Conservation (phyloP, 2,113 vertebrate species). For the Eonycteris spelaea region DNA sequence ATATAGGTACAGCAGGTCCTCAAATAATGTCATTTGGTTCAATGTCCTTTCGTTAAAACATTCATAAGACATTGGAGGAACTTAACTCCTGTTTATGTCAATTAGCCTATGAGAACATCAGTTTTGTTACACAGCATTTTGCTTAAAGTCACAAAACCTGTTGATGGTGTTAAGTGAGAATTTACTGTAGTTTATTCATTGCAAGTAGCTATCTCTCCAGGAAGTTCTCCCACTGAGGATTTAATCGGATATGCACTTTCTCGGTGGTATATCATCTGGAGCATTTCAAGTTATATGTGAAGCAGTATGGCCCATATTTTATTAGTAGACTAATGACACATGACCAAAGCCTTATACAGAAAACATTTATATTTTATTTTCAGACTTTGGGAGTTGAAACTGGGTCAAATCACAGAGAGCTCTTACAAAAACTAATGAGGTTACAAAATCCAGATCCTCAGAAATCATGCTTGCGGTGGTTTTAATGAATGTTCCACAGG, state of each 20-base stretch:
- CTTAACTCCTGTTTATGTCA: not conserved
- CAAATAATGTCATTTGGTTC: not conserved
- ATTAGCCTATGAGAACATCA: not conserved
- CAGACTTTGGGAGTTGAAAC: conserved; percentile 54
- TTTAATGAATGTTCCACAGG: conserved; percentile 59
- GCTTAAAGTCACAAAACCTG: not conserved
- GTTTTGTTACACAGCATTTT: not conserved
- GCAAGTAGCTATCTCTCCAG: not conserved
- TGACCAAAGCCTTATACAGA: conserved; percentile 43
- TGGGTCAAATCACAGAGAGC: conserved; percentile 67
- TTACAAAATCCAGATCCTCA: conserved; percentile 63
- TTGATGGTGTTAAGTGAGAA: not conserved
- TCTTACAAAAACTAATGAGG: conserved; percentile 66
- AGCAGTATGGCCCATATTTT: not conserved
- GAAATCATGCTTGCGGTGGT: conserved; percentile 35
- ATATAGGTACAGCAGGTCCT: not conserved
- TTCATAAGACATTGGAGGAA: not conserved
- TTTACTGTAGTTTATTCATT: not conserved
- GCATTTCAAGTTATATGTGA: not conserved
- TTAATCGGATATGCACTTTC: not conserved
- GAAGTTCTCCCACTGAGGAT: not conserved
- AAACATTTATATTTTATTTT: conserved; percentile 67
- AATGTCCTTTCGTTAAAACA: not conserved
- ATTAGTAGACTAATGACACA: conserved; percentile 50
- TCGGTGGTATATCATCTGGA: not conserved